A percentile compares a stretch with the other conserved stretches of the same genome.
phyloP scores from a whole-genome alignment of 1,140 invertebrate genomes.

The Drosophila nebulosa region DNA sequence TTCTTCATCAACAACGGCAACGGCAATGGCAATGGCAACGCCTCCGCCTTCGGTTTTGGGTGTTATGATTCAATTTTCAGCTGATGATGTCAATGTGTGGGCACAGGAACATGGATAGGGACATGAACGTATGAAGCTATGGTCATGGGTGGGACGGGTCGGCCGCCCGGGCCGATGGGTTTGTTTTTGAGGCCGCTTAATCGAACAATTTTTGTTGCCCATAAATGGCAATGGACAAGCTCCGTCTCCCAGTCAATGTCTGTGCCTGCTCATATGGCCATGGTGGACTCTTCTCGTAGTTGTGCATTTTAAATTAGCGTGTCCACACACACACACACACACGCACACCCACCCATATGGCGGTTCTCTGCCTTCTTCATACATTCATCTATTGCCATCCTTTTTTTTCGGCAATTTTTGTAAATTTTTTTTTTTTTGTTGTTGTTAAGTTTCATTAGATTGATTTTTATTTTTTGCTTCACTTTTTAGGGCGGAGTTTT shows the following conservation, averaged over 20 bases:
- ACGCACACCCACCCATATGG: conserved; percentile 1
- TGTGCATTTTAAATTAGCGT: conserved; percentile 78
- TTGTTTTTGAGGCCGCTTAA: conserved; percentile 54
- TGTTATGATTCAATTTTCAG: conserved; percentile 34
- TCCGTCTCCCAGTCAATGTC: neutral
- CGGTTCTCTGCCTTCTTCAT: neutral
- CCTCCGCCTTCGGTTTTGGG: neutral
- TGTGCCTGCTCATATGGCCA: neutral
- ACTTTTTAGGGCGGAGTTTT: conserved; percentile 79
- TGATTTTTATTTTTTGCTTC: conserved; percentile 68
- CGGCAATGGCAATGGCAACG: neutral
- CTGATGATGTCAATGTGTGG: conserved; percentile 27
- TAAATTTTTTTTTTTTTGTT: conserved; percentile 55
- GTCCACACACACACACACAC: conserved; percentile 30
- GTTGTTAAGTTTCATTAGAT: conserved; percentile 80
- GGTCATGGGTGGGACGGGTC: neutral
- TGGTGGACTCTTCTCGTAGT: conserved; percentile 40
- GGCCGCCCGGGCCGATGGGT: neutral
- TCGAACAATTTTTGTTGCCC: conserved; percentile 73
- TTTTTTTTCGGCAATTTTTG: conserved; percentile 40
- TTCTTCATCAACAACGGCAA: neutral
- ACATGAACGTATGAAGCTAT: neutral
- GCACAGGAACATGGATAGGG: neutral
- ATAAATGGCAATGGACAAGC: conserved; percentile 64
- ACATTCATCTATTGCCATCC: conserved; percentile 31